Evolutionary conservation across 2,888 invertebrate genomes (phyloP).

Genomic region (Sphinx pinastri): DNA sequence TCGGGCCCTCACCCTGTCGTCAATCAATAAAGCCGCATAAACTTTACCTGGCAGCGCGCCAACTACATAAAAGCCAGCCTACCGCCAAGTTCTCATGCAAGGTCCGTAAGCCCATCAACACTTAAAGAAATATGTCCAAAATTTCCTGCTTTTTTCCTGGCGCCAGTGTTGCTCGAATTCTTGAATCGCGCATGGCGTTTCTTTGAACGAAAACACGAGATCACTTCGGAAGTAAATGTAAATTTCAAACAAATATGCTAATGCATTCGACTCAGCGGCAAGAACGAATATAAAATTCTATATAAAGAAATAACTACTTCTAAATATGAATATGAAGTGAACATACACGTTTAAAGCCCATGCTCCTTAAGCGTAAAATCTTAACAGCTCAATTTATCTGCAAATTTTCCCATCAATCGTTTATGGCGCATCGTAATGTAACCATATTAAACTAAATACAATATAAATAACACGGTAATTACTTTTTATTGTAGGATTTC

Average conservation of each 20-base stretch:
- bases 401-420: conserved; percentile 26
- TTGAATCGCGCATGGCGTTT: not conserved
- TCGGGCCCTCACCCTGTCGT: conserved; percentile 39
- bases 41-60: conserved; percentile 47
- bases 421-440: conserved; percentile 32
- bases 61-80: conserved; percentile 37
- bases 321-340: not conserved
- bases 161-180: conserved; percentile 6
- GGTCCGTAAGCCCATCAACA: conserved; percentile 11
- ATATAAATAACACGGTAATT: conserved; percentile 51
- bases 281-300: conserved; percentile 2
- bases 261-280: not conserved
- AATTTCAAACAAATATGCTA: conserved; percentile 8
- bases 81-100: conserved; percentile 7
- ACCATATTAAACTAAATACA: conserved; percentile 37
- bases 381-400: conserved; percentile 29
- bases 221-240: not conserved
- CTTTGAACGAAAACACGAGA: not conserved
- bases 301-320: not conserved
- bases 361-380: conserved; percentile 20
- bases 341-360: conserved; percentile 22
- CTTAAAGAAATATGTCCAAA: conserved; percentile 7
- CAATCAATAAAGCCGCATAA: conserved; percentile 55
- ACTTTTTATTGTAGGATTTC: conserved; percentile 47
- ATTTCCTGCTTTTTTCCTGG: conserved; percentile 5